These are phyloP conservation scores for Lithophane semibrunnea DNA, from an alignment of 2,888 invertebrate species.

Conservation along the genomic window DNA sequence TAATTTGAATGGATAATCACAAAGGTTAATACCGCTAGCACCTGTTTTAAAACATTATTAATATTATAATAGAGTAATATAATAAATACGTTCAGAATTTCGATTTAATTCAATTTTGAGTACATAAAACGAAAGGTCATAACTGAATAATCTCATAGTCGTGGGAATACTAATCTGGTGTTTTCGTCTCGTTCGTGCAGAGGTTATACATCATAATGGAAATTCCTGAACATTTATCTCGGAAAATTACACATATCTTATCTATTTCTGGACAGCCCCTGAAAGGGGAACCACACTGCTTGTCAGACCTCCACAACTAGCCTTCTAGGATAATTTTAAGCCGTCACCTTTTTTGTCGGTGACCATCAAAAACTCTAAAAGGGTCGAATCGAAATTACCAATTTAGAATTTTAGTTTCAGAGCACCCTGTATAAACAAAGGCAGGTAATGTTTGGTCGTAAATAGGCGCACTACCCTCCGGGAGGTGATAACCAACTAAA, in stretches of 20 bases:
- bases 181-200: no score
- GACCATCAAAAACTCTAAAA: neutral
- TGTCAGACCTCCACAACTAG: neutral
- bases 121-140: neutral
- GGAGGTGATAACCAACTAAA: constrained; percentile 32
- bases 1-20: neutral
- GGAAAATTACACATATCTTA: neutral
- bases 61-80: neutral
- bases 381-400: neutral
- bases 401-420: neutral
- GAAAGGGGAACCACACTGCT: neutral
- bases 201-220: no score
- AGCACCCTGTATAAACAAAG: constrained; percentile 3
- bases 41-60: neutral
- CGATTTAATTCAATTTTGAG: neutral
- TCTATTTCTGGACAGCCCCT: neutral
- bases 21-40: neutral
- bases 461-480: constrained; percentile 6
- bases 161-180: neutral
- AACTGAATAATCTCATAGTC: neutral
- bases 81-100: neutral
- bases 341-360: neutral
- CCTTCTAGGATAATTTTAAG: neutral
- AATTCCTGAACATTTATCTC: neutral
- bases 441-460: constrained; percentile 26